A percentile compares a stretch with the other conserved stretches of the same genome.
These are phyloP conservation scores for Euphydryas editha DNA, from an alignment of 2,888 invertebrate genomes.

Conservation along the genomic window DNA sequence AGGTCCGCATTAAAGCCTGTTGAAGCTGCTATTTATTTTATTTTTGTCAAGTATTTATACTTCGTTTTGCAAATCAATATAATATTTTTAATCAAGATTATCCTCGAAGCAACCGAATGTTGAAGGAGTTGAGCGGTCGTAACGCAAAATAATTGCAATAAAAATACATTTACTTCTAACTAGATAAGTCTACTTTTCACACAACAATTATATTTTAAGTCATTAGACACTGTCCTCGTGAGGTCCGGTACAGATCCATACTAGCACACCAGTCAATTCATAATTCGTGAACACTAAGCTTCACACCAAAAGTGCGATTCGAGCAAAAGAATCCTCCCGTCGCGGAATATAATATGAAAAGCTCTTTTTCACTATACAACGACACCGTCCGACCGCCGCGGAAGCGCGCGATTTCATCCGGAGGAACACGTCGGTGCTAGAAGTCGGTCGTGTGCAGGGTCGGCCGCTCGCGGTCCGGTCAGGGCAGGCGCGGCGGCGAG, in stretches of 20 bases:
- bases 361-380: conserved; percentile 49
- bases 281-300: conserved; percentile 37
- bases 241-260: conserved; percentile 45
- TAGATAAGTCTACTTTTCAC: conserved; percentile 59
- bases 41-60: neutral
- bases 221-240: conserved; percentile 53
- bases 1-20: neutral
- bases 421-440: conserved; percentile 44
- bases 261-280: conserved; percentile 44
- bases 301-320: conserved; percentile 38
- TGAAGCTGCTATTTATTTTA: neutral
- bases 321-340: conserved; percentile 57
- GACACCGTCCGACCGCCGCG: conserved; percentile 14
- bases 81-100: conserved; percentile 26
- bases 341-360: conserved; percentile 40
- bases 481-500: conserved; percentile 52
- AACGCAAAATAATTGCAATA: conserved; percentile 51
- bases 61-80: neutral
- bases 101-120: conserved; percentile 20
- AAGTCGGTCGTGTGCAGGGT: conserved; percentile 71
- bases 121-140: conserved; percentile 50
- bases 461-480: conserved; percentile 64
- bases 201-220: conserved; percentile 54
- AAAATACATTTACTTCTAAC: conserved; percentile 55
- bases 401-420: neutral